These are phyloP conservation scores for Mergus octosetaceus DNA, from an alignment of 2,797 vertebrate genomes.

Conservation along the genomic window DNA sequence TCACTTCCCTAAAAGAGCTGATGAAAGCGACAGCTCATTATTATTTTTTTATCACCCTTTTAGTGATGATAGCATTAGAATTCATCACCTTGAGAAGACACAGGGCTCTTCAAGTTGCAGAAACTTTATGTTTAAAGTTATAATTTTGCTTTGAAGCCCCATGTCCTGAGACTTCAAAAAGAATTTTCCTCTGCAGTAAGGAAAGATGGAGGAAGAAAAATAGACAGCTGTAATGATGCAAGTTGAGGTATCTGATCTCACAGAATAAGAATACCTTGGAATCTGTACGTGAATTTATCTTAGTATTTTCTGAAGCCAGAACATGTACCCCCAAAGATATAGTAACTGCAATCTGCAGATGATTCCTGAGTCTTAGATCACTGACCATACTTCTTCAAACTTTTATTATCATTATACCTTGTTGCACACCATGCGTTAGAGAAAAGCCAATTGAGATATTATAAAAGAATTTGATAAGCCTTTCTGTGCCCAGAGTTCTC, in stretches of 20 bases:
- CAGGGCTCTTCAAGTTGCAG: not conserved
- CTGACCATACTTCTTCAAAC: not conserved
- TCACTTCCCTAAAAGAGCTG: not conserved
- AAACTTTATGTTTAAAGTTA: constrained; percentile 9
- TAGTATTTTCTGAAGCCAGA: not conserved
- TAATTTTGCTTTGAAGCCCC: constrained; percentile 49
- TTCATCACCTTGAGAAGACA: constrained; percentile 19
- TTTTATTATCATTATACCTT: not conserved
- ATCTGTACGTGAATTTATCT: not conserved
- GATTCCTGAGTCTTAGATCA: not conserved
- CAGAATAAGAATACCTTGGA: not conserved
- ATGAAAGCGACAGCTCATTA: constrained; percentile 2
- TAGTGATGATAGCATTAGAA: constrained; percentile 11
- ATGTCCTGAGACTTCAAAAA: constrained; percentile 46
- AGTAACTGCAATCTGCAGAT: not conserved
- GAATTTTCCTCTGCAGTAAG: constrained; percentile 10
- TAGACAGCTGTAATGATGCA: not conserved
- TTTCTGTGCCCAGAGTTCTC: not conserved
- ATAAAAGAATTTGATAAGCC: not conserved
- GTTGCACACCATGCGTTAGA: not conserved
- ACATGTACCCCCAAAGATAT: not conserved
- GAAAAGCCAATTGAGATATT: not conserved
- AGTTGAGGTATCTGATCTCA: not conserved
- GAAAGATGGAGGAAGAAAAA: not conserved
- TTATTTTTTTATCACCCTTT: constrained; percentile 12